These are phyloP conservation scores for Phoebastria nigripes DNA, from an alignment of 2,797 vertebrate genomes.

Conservation along the genomic window DNA sequence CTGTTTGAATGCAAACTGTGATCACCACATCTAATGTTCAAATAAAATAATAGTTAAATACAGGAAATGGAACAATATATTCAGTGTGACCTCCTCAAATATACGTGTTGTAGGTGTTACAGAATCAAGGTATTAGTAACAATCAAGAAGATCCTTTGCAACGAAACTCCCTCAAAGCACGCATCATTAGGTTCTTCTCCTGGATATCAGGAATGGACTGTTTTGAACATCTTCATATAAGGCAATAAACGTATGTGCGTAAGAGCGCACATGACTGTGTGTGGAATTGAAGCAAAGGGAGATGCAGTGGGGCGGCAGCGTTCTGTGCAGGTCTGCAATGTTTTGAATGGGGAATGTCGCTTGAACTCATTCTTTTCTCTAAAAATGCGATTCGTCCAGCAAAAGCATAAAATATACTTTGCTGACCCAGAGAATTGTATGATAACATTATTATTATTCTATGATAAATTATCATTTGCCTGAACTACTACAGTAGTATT, in stretches of 20 bases:
- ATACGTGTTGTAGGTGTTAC: slow-evolving; percentile 61
- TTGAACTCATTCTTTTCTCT: background rate
- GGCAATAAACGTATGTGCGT: slow-evolving; percentile 80
- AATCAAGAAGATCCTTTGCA: slow-evolving; percentile 75
- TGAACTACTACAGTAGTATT: background rate
- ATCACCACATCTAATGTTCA: background rate
- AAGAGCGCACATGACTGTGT: slow-evolving; percentile 54
- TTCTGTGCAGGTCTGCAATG: slow-evolving; percentile 53
- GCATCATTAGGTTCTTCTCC: slow-evolving; percentile 75
- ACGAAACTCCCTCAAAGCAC: slow-evolving; percentile 74
- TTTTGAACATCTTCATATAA: slow-evolving; percentile 78
- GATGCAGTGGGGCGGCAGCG: background rate
- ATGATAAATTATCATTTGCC: background rate
- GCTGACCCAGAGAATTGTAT: background rate
- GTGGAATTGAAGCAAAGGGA: background rate
- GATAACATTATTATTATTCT: background rate
- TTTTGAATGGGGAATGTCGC: background rate
- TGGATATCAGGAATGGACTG: slow-evolving; percentile 79
- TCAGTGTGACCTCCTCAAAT: background rate
- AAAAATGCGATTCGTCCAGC: background rate
- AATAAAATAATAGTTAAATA: background rate
- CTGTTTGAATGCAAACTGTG: background rate
- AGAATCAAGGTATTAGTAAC: slow-evolving; percentile 64
- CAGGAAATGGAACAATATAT: background rate
- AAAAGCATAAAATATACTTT: background rate